Base-by-base conservation (phyloP, 2,888 invertebrate genomes). In the Aphelenchoides bicaudatus region DNA sequence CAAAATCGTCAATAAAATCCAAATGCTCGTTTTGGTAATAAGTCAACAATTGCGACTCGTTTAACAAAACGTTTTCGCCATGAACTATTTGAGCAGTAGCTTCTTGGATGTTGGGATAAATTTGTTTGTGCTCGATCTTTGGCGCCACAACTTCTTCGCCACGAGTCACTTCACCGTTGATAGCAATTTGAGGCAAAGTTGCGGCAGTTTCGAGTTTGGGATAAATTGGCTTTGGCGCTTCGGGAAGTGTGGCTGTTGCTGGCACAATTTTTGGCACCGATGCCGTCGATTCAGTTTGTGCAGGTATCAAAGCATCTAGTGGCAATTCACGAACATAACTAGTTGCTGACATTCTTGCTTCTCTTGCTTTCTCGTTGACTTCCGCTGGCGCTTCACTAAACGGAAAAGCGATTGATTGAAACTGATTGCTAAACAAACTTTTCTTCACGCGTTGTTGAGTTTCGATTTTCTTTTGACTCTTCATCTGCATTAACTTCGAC, bases 21-120 rank as follows among this genome's bases (percentile, higher is more conserved):
- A 74, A 66, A 6, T 72, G 57, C 21, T 70, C 66, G 57, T 78
- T 78, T 51, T 72, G 66, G 56, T 78, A 78, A 61, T 63, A 77
- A 19, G 63, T 50, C 38, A 74, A 60, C 5, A 77, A 59, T 29
- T 73, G 65, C n/a, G 63, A 62, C 46, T 74, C 74, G 13, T 64
- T 65, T 59, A 76, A 51, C 25, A 76, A 59, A 34, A 72, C 74
- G 27, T 66, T 61, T 23, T 68, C 68, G 10, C 43, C 43, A 25
- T 21, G 43, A 19, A 8, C 43, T 10, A 21, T 47, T 37, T 31
- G 46, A 25, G 46, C 55, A 5, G 52, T 52, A 16, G 34, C 25
- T 13, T 13, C 19, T 3, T 29, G 39, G 2, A 56, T 19, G 3
- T 38, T 47, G 8, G 53, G 53, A n/a, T n/a, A n/a, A n/a, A n/a